These are phyloP conservation scores for Suncus etruscus DNA, from an alignment of 2,113 vertebrate genomes.

Conservation along the genomic window DNA sequence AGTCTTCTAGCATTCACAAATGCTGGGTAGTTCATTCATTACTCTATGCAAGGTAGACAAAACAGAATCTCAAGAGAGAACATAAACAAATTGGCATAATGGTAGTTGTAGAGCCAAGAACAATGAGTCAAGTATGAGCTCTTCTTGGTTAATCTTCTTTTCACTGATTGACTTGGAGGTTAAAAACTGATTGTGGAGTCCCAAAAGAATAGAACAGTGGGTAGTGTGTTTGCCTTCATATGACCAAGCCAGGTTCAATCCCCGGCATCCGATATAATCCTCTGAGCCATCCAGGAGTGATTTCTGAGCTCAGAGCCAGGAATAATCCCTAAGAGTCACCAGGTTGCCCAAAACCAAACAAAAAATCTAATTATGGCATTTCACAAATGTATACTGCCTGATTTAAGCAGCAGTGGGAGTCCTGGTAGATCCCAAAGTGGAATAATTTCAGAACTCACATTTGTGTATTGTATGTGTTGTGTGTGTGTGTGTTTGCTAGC, in stretches of 20 bases:
- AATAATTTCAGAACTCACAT: slow-evolving; percentile 1
- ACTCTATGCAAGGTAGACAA: slow-evolving; percentile 50
- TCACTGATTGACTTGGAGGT: not conserved
- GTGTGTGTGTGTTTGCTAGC: too few relatives aligned
- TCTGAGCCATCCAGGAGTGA: too few relatives aligned
- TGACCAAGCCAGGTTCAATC: too few relatives aligned
- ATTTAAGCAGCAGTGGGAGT: slow-evolving; percentile 18
- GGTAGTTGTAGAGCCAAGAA: slow-evolving; percentile 39
- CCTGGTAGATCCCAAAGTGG: not conserved
- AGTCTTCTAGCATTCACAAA: slow-evolving; percentile 59
- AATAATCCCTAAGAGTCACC: too few relatives aligned
- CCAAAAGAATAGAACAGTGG: too few relatives aligned
- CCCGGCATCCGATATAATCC: too few relatives aligned
- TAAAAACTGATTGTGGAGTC: slow-evolving; percentile 17
- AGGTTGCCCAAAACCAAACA: too few relatives aligned
- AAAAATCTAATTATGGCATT: slow-evolving; percentile 14
- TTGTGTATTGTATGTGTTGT: rapidly evolving
- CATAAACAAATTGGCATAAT: slow-evolving; percentile 20
- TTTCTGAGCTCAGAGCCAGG: too few relatives aligned
- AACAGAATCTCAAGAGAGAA: slow-evolving; percentile 41
- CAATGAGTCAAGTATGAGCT: not conserved
- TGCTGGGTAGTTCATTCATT: slow-evolving; percentile 51
- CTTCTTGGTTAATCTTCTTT: not conserved
- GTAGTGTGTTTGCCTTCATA: too few relatives aligned
- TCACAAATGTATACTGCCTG: not conserved